Percentiles rank a stretch among this genome's conserved stretches.
These are phyloP conservation scores for Athalia circularis DNA, from an alignment of 2,888 invertebrate genomes.

Conservation along the genomic window DNA sequence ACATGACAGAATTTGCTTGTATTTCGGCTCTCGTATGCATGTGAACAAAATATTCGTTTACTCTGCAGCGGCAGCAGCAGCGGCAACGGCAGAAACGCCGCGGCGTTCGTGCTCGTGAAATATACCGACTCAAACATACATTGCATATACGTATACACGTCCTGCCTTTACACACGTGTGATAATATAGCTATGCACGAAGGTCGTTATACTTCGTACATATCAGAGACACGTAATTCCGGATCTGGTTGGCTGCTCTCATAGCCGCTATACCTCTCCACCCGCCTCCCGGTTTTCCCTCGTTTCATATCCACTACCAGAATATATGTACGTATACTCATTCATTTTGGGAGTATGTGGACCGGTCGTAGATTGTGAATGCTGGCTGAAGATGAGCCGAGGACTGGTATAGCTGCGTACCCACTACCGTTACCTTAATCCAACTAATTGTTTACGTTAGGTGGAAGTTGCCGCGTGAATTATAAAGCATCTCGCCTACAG, in stretches of 20 bases:
- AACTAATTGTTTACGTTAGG: slow-evolving; percentile 71
- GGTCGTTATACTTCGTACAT: slow-evolving; percentile 45
- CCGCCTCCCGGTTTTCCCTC: slow-evolving; percentile 22
- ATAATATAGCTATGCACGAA: slow-evolving; percentile 1
- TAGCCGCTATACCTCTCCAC: slow-evolving; percentile 28
- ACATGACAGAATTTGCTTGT: too few species aligned
- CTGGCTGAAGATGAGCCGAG: too few species aligned
- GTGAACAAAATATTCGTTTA: not conserved
- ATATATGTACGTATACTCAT: slow-evolving; percentile 48
- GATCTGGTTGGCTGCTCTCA: slow-evolving; percentile 45
- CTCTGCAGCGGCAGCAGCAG: not conserved
- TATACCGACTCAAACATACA: too few species aligned
- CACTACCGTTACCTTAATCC: slow-evolving; percentile 63
- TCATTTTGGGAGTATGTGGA: slow-evolving; percentile 33
- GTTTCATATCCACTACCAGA: slow-evolving; percentile 49
- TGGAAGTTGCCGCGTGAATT: slow-evolving; percentile 68
- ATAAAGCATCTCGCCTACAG: slow-evolving; percentile 57
- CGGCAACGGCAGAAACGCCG: not conserved
- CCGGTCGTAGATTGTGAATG: not conserved
- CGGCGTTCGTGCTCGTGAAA: slow-evolving; percentile 24
- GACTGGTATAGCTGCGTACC: slow-evolving; percentile 22
- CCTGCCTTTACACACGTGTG: not conserved
- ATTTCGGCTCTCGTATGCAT: too few species aligned
- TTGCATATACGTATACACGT: too few species aligned
- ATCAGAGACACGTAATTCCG: slow-evolving; percentile 64